Evolutionary conservation across 2,888 invertebrate genomes (phyloP), one percentile per base, ranked within the genome.

Genomic region (Cerastis leucographa): DNA sequence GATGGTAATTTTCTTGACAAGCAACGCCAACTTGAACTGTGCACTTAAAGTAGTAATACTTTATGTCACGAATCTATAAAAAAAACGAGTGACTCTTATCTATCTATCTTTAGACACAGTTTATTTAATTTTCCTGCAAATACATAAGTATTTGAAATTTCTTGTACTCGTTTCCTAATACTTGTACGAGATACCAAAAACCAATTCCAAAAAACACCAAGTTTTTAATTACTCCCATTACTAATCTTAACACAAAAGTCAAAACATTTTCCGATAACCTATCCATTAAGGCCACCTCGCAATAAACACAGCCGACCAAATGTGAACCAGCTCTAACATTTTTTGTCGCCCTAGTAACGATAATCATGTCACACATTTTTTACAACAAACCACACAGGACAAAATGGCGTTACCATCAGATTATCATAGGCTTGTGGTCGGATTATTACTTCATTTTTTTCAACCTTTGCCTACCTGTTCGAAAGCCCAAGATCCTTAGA

Each of bases 381-480:
- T 95, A 91, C 87, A 89, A 83, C 89, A 95, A 96, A 95, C 96
- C 96, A 96, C 96, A 96, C 96, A 96, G 94, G 94, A 96, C 96
- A 96, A 96, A 96, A 96, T 96, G 94, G 96, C 96, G 96, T 96
- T 95, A 95, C 96, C 93, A 96, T 96, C 96, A 96, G 96, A 96
- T 96, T 96, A 96, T 94, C 95, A 94, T 92, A 94, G 94, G 85
- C 93, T 94, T 96, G 96, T 93, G 95, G 96, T 94, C 88, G 94
- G 96, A 96, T 96, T 96, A 96, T 96, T 95, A 94, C 96, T 96
- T 95, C 90, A 94, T 95, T 96, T 96, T 95, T 96, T 96, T 90
- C 76, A 76, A 85, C 88, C 91, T 89, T 92, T 92, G 90, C 94
- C 95, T 96, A 96, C 96, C 96, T 96, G 96, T 95, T 93, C 94